These are phyloP conservation scores for Bembecia ichneumoniformis DNA, from an alignment of 2,888 invertebrate species.

Conservation along the genomic window DNA sequence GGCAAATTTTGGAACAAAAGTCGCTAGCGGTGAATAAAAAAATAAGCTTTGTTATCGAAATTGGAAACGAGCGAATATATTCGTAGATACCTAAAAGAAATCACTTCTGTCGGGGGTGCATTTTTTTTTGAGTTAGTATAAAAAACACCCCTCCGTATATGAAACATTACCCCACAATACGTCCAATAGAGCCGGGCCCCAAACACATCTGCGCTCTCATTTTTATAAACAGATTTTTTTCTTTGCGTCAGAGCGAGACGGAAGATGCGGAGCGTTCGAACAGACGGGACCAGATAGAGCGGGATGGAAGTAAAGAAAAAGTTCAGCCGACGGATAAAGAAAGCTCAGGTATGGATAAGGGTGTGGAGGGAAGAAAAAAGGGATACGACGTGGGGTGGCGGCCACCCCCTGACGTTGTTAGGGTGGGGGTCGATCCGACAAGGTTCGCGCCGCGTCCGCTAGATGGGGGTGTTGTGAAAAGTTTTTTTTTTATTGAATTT, in stretches of 20 bases:
- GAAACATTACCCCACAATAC: slow-evolving; percentile 64
- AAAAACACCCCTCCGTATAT: slow-evolving; percentile 62
- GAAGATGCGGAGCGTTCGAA: slow-evolving; percentile 20
- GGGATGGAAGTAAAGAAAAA: slow-evolving; percentile 59
- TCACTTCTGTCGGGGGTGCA: slow-evolving; percentile 50
- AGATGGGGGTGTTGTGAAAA: slow-evolving; percentile 59
- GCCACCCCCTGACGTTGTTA: slow-evolving; percentile 29
- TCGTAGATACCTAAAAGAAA: slow-evolving; percentile 59
- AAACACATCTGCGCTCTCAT: slow-evolving; percentile 53
- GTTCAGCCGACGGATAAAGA: slow-evolving; percentile 66
- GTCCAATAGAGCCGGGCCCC: slow-evolving; percentile 53
- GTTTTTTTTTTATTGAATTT: slow-evolving; percentile 68
- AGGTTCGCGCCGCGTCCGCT: slow-evolving; percentile 52
- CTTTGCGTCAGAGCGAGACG: slow-evolving; percentile 44
- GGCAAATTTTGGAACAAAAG: slow-evolving; percentile 38
- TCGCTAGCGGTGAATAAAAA: slow-evolving; percentile 29
- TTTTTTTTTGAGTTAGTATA: slow-evolving; percentile 59
- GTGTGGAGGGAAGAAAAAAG: slow-evolving; percentile 70
- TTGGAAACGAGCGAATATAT: slow-evolving; percentile 60
- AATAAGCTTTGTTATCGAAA: slow-evolving; percentile 69
- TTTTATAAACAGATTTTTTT: slow-evolving; percentile 70
- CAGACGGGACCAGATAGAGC: slow-evolving; percentile 20
- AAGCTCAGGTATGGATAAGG: slow-evolving; percentile 71
- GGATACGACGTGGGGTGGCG: slow-evolving; percentile 61
- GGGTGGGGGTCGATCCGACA: slow-evolving; percentile 31